phyloP scores from a whole-genome alignment of 2,797 vertebrate species.

The Glyptemys insculpta region DNA sequence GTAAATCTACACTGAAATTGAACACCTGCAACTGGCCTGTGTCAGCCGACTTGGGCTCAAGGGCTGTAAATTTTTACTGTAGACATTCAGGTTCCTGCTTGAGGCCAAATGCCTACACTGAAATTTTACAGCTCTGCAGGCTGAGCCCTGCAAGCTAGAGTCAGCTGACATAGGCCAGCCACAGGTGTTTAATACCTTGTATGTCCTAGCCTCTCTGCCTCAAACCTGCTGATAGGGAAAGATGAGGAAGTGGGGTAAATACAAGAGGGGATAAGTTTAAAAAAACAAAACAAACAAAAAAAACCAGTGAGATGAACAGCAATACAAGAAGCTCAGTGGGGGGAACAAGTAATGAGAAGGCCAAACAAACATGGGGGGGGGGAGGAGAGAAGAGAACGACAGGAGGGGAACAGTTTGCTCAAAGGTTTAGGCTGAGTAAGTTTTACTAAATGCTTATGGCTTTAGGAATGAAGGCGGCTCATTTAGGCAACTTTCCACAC shows the following conservation, averaged over 20 bases:
- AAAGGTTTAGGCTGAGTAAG: background rate
- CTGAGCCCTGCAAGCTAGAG: background rate
- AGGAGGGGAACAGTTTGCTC: background rate
- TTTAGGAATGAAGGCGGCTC: slow-evolving; percentile 15
- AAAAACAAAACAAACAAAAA: background rate
- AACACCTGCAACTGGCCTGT: background rate
- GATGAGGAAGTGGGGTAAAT: background rate
- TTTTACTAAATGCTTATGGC: background rate
- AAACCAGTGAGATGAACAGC: background rate
- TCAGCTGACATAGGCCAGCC: background rate
- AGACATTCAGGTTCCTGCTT: background rate
- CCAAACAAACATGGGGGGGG: background rate
- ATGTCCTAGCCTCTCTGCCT: background rate
- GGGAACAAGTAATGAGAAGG: background rate
- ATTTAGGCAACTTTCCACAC: slow-evolving; percentile 11
- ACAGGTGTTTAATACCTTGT: background rate
- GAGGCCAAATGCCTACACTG: background rate
- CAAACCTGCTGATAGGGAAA: background rate
- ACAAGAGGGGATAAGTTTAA: background rate
- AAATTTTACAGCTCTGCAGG: background rate
- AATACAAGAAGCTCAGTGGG: background rate
- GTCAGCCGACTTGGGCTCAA: background rate
- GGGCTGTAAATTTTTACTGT: background rate
- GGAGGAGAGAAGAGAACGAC: background rate
- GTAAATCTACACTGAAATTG: background rate